Evolutionary conservation across 2,888 invertebrate genomes (phyloP), one percentile per base, ranked within the genome.

Genomic region (Marasmarcha lunaedactyla): DNA sequence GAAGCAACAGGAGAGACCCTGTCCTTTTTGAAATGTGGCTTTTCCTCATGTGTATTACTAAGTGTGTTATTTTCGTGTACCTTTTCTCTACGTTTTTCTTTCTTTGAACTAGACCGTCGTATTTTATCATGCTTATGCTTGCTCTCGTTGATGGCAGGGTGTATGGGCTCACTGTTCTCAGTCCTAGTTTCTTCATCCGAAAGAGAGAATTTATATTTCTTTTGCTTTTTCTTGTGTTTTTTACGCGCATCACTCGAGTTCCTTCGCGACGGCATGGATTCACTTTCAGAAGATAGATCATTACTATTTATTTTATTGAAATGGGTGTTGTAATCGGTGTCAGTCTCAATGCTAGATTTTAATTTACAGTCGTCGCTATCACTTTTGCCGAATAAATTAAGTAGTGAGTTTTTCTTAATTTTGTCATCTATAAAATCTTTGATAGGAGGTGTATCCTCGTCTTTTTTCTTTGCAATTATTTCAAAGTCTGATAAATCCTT

Each of bases 191-290:
- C 81, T 34, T 87, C 87, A 48, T 88, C 88, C 35, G 87, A 87
- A 42, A 86, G 76, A 6, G 88, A 85, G 48, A 85, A 87, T 60
- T 92, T 93, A 49, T 90, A 89, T 15, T 90, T 89, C 66, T 90
- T 93, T 60, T 92, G 92, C 57, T 92, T 93, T 83, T 93, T 93
- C 68, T 92, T 93, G 59, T 93, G 93, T 59, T 92, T 93, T 61
- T 90, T 92, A 7, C 91, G 85, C 36, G 85, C 60, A 56, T 89
- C 89, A 13, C 63, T 69, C 33, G 49, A 41, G 54, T 73, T 49
- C 67, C 78, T 70, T 59, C 74, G 68, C 45, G 67, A 69, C 50
- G 58, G 57, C 44, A 71, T 59, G 33, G 69, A 76, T 62, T 85
- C 85, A 51, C 68, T 77, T 64, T 79, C 85, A 41, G 74, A 85